Evolutionary conservation across 2,113 vertebrate species (phyloP), one percentile per base, ranked within the genome.

Genomic region (Cryptoleucopteryx plumbea): DNA sequence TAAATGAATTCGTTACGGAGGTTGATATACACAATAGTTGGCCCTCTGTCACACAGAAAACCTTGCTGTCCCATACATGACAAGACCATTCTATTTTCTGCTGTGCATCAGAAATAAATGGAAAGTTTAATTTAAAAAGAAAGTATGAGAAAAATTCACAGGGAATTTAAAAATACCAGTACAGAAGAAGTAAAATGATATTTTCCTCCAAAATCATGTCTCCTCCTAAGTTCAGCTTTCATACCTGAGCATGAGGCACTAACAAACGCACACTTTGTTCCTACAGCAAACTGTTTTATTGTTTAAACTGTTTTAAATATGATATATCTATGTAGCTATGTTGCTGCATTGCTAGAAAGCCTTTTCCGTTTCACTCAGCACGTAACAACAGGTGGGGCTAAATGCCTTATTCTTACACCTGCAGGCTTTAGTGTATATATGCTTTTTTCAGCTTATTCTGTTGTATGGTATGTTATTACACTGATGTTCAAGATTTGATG

Each of bases 401-500:
- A 90, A 66, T 38, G 43, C 21, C 45, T 97, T 72, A 27, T 59
- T 88, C 88, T 93, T 67, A 82, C 71, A 97, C 93, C 87, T 96
- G 72, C 50, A 95, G 90, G 58, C 42, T 97, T 71, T 73, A 74
- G 47, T 86, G 62, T 43, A 38, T 74, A 70, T 38, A 19, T 82
- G 38, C 13, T 59, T 58, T 80, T 73, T 80, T 86, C 80, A 59
- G 52, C 36, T 97, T 43, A 31, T 90, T 85, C 80, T 94, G 29
- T 92, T 84, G 45, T 22, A 73, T 71, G 47, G 17, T 27, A 38
- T 52, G 36, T 38, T 85, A 50, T 56, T 80, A 55, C 80, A 88
- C 27, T 56, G 74, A 80, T 67, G 65, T 83, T 91, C 56, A 13
- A 90, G 77, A 92, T 52, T 63, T 94, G 70, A 95, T 88, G 82